Base-by-base conservation (phyloP, 2,888 invertebrate species). In the Didymodactylos carnosus region DNA sequence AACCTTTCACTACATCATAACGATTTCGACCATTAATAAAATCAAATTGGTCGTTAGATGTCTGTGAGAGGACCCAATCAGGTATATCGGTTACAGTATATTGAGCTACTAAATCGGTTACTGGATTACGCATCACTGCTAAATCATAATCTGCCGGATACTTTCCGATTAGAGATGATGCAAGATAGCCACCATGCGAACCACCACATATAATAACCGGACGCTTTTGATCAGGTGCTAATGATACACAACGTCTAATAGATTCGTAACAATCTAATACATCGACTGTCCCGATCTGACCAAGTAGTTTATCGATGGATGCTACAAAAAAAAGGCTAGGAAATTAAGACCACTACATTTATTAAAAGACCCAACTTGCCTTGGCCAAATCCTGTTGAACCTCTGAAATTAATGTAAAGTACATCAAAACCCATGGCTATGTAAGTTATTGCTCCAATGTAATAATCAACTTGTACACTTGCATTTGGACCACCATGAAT, bases 341-440 rank as follows among this genome's bases (percentile, higher is more conserved):
- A n/a, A n/a, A n/a, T n/a, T n/a, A n/a, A n/a, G n/a, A n/a, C n/a
- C n/a, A n/a, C n/a, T n/a, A n/a, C n/a, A n/a, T n/a, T n/a, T n/a
- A n/a, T n/a, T n/a, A n/a, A n/a, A n/a, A n/a, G n/a, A n/a, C 1
- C 19, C 19, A 14, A 16, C 10, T 53, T 53, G 35, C 53, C 16
- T 69, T 75, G 72, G 16, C 72, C 72, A 29, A 70, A 72, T 1
- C 75, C 75, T 25, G 40, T 62, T 13, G 75, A 72, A 23, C 75
- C 75, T 70, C 75, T 40, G 69, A 72, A 75, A 72, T 75, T 75
- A 29, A 72, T 46, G n/a, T 72, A 27, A n/a, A 75, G 53, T 39
- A 75, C 25, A 46, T 69, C 69, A 46, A 43, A 75, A 25, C 75
- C 75, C 10, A 72, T 16, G 23, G 69, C 39, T 29, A 41, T 53